Base-by-base conservation (phyloP, 2,888 invertebrate species). In the Amphipyra berbera region DNA sequence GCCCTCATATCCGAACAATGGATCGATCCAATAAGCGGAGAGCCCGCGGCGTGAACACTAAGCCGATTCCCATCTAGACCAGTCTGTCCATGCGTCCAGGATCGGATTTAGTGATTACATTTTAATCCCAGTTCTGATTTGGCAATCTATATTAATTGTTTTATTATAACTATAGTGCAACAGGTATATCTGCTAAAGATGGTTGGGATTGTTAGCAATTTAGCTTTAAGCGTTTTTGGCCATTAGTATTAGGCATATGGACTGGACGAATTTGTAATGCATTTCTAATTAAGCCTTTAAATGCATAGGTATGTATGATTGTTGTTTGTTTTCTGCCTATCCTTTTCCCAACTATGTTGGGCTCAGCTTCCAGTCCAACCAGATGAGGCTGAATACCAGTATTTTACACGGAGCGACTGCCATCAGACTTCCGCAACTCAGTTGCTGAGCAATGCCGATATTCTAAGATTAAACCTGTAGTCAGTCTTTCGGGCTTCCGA, bases 1-100 rank as follows among this genome's bases (percentile, higher is more conserved):
- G 56, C 67, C 61, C 61, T 68, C 62, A 61, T 54, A 68, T 60
- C 58, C 75, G 79, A 81, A 86, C 84, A 83, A 87, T 66, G 56
- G 47, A 63, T 85, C 82, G 82, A 82, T 85, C 81, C 84, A 78
- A 83, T 88, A 84, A 84, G 65, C 78, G 65, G 74, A 76, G 74
- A 76, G 82, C 82, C 82, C 78, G 71, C 74, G 81, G 88, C 85
- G 81, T 78, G 80, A 75, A 52, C 69, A 66, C 81, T 88, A 89
- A 89, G 86, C 88, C 80, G 89, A 84, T 88, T 82, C 61, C 21
- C 60, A 70, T 77, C 71, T 65, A 75, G 72, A 70, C 78, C 61
- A 61, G 73, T 49, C 47, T 59, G 47, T 46, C 62, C 60, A 62
- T 64, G 35, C 56, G 55, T 56, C 60, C 70, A 62, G 58, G 75